Evolutionary conservation across 2,797 vertebrate genomes (phyloP), one percentile per base, ranked within the genome.

Genomic region (Rhynchonycteris naso): DNA sequence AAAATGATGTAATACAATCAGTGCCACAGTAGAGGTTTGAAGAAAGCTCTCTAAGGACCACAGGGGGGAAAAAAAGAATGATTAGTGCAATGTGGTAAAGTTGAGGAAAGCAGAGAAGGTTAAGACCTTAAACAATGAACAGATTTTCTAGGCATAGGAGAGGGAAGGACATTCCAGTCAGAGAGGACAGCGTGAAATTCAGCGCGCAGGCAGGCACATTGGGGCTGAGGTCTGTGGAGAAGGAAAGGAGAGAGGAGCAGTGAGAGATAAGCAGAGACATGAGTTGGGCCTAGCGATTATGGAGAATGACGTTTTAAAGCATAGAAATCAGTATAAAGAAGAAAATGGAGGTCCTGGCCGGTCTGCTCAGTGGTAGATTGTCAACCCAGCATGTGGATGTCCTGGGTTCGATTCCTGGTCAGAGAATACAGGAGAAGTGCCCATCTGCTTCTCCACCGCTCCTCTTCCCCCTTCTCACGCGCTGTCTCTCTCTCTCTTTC

Each of bases 81-180:
- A 79, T 72, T 35, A 72, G 9, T 33, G 30, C 52, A 84, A 65
- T 26, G 14, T 43, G 22, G n/a, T 22, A 89, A 65, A 35, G 35
- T 14, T 52, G 71, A 76, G 47, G 72, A 63, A 52, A 35, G 74
- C 50, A 85, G 35, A 92, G 22, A 59, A 92, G 35, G 50, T 75
- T 28, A 52, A 72, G 65, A 65, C n/a, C 21, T 80, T 87, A 66
- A 80, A 28, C 5, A 72, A 72, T 63, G 19, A 61, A 24, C 5
- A 35, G 54, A 54, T 61, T 63, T 74, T 69, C 24, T 50, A 19
- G 58, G 63, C 16, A 1, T 12, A 63, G 61, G 52, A 69, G 43
- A 68, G 47, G 35, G 19, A 47, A 65, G 13, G 2, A 7, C 58
- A 5, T 66, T 58, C 52, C 11, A 35, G 38, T 30, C 58, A n/a